Evolutionary conservation across 35 echinoderm and acorn worm genomes (phyloP).

Genomic region (Holothuria glaberrima): DNA sequence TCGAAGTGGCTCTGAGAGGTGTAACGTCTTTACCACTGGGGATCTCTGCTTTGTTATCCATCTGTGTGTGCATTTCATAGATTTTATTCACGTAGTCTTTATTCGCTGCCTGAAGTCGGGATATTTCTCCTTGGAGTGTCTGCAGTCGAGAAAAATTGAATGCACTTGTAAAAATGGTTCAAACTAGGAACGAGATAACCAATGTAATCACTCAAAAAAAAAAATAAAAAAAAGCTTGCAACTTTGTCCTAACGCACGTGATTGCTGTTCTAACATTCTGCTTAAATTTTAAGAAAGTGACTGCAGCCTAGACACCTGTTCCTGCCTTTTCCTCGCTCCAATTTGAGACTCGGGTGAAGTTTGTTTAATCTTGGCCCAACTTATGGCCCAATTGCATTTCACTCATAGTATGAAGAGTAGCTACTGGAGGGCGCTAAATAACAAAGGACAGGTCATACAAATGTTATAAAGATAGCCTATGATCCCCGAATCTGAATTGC

Average conservation of each 20-base stretch:
- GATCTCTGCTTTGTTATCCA: background rate
- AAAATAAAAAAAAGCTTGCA: background rate
- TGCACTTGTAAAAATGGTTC: too few species aligned
- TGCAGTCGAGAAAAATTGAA: background rate
- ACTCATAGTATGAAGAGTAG: too few species aligned
- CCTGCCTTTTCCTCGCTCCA: too few species aligned
- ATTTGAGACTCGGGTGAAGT: too few species aligned
- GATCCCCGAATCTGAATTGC: too few species aligned
- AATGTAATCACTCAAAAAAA: background rate
- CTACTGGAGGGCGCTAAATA: too few species aligned
- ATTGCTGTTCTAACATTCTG: background rate
- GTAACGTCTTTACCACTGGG: background rate
- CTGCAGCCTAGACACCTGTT: too few species aligned
- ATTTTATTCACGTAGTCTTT: constrained; percentile 16
- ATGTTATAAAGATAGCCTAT: too few species aligned
- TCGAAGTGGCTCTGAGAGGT: background rate
- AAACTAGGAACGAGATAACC: background rate
- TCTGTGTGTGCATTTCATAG: background rate
- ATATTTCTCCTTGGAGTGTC: background rate
- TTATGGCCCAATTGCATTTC: too few species aligned
- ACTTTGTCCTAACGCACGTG: background rate
- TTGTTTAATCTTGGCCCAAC: too few species aligned
- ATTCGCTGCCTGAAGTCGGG: background rate
- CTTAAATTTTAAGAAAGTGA: too few species aligned
- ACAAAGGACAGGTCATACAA: too few species aligned